phyloP scores from a whole-genome alignment of 2,888 invertebrate genomes.

The Poecilobothrus nobilitatus region DNA sequence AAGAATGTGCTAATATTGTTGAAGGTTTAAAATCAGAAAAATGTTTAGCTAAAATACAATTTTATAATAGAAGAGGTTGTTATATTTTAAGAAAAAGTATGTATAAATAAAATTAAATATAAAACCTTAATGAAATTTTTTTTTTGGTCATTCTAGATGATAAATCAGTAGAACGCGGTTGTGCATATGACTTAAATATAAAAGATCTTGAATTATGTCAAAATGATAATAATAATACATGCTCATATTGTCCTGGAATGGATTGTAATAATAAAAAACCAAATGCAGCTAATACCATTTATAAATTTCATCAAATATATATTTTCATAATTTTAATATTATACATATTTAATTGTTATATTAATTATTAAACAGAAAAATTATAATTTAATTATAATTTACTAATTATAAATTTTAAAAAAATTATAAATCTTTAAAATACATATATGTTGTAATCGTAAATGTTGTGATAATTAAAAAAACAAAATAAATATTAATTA shows the following conservation, averaged over 20 bases:
- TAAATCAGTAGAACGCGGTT: background rate
- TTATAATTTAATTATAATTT: too few species aligned
- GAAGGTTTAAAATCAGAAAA: slow-evolving; percentile 16
- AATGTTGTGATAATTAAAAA: too few species aligned
- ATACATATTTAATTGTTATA: too few species aligned
- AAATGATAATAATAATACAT: background rate
- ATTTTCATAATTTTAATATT: background rate
- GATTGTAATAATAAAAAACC: background rate
- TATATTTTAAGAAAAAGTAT: slow-evolving; percentile 24
- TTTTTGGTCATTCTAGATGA: background rate
- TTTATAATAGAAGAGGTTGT: slow-evolving; percentile 24
- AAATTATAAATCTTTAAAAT: too few species aligned
- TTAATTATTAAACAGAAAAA: too few species aligned
- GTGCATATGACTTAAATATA: background rate
- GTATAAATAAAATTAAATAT: too few species aligned
- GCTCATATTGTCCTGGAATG: background rate
- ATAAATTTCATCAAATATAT: background rate
- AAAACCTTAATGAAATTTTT: background rate
- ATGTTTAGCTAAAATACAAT: slow-evolving; percentile 20
- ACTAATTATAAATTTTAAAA: too few species aligned
- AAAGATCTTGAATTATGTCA: background rate
- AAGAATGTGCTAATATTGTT: slow-evolving; percentile 19
- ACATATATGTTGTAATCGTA: too few species aligned
- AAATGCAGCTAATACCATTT: background rate
- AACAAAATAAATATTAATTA: too few species aligned